A percentile compares a stretch with the other conserved stretches of the same genome.
phyloP scores from a whole-genome alignment of 2,888 invertebrate species.

The Agapetus fuscipes region DNA sequence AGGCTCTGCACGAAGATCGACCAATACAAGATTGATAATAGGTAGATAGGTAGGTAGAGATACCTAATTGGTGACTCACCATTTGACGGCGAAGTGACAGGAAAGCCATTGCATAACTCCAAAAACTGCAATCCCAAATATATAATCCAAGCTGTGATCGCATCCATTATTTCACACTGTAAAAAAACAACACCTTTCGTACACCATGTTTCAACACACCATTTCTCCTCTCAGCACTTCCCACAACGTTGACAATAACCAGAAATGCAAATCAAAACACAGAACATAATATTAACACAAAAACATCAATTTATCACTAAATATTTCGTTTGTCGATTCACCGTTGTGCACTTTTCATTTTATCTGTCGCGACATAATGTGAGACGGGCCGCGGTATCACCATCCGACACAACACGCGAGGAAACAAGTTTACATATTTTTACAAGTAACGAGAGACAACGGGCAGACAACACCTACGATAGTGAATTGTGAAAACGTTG shows the following conservation, averaged over 20 bases:
- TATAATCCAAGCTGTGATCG: slow-evolving; percentile 13
- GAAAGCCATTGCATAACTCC: slow-evolving; percentile 18
- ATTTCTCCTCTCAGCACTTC: slow-evolving; percentile 4
- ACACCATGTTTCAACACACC: slow-evolving; percentile 10
- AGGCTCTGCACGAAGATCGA: too few species aligned
- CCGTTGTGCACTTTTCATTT: too few species aligned
- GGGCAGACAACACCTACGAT: too few species aligned
- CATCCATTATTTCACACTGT: slow-evolving; percentile 15
- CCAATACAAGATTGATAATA: too few species aligned
- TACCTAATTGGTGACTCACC: slow-evolving; percentile 14
- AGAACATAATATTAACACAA: slow-evolving; percentile 4
- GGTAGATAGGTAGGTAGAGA: too few species aligned
- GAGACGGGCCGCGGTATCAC: too few species aligned
- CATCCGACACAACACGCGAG: too few species aligned
- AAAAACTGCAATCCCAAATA: slow-evolving; percentile 14
- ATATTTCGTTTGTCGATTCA: too few species aligned
- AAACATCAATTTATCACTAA: slow-evolving; percentile 7
- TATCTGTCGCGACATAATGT: too few species aligned
- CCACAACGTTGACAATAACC: slow-evolving; percentile 10
- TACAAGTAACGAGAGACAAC: too few species aligned
- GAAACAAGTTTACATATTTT: too few species aligned
- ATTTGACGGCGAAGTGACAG: slow-evolving; percentile 11
- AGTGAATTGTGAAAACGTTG: too few species aligned
- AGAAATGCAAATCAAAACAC: slow-evolving; percentile 10
- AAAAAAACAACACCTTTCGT: slow-evolving; percentile 7